phyloP scores from a whole-genome alignment of 2,113 vertebrate genomes.

The Anhinga rufa region DNA sequence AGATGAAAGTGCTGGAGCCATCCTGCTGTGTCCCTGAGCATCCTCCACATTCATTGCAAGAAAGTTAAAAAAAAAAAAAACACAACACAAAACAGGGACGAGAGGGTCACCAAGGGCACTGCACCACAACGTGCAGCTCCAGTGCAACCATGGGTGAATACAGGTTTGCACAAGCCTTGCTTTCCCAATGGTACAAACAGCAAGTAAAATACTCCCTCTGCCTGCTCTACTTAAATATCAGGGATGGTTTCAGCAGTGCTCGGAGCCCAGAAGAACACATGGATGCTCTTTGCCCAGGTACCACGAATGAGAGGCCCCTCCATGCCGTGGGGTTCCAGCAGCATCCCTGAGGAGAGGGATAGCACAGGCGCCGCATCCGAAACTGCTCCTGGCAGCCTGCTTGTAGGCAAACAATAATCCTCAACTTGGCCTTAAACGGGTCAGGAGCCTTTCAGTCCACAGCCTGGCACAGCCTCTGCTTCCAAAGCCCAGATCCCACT shows the following conservation, averaged over 20 bases:
- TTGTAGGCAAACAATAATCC: neutral
- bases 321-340: accelerated
- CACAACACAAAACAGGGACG: accelerated
- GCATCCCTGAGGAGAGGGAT: neutral
- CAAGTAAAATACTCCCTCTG: accelerated
- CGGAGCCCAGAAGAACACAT: accelerated
- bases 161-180: neutral
- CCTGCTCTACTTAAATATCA: neutral
- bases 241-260: accelerated
- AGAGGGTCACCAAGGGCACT: neutral
- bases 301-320: neutral
- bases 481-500: neutral
- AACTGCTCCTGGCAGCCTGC: neutral
- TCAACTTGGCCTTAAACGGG: neutral
- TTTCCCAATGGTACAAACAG: neutral
- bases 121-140: accelerated
- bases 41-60: neutral
- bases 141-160: accelerated
- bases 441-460: neutral
- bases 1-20: neutral
- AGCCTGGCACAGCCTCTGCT: neutral
- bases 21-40: neutral
- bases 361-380: accelerated
- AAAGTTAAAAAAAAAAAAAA: neutral
- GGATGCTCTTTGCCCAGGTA: accelerated